phyloP scores from a whole-genome alignment of 1,140 invertebrate genomes.

The Sitophilus oryzae region DNA sequence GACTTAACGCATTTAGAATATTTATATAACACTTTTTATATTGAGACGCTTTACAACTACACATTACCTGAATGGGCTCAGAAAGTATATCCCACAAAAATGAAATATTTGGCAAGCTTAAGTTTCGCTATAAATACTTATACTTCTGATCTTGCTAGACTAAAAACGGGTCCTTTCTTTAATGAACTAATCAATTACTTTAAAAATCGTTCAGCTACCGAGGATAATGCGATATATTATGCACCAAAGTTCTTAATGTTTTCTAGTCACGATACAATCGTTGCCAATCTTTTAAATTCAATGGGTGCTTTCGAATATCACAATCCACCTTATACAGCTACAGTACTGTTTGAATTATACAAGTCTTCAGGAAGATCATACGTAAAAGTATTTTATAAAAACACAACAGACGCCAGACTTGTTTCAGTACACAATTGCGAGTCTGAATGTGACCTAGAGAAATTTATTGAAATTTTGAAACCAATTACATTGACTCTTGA shows the following conservation, averaged over 20 bases:
- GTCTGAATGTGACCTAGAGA: conserved; percentile 51
- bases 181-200: conserved; percentile 35
- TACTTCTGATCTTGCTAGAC: conserved; percentile 48
- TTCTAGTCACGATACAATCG: conserved; percentile 77
- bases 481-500: conserved; percentile 26
- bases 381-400: conserved; percentile 58
- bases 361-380: conserved; percentile 37
- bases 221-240: conserved; percentile 6
- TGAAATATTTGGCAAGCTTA: conserved; percentile 49
- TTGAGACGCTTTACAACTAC: conserved; percentile 66
- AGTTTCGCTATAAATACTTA: conserved; percentile 49
- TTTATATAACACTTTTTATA: conserved; percentile 62
- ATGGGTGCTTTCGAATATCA: conserved; percentile 67
- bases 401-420: conserved; percentile 49
- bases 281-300: conserved; percentile 68
- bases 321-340: conserved; percentile 65
- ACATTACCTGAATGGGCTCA: conserved; percentile 69
- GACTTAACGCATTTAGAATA: conserved; percentile 51
- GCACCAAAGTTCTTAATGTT: conserved; percentile 63
- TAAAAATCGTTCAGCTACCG: conserved; percentile 21
- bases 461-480: conserved; percentile 45
- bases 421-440: conserved; percentile 56
- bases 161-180: conserved; percentile 59
- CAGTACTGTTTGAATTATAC: conserved; percentile 66
- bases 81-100: conserved; percentile 48